phyloP scores from a whole-genome alignment of 64 coral and sea anemone genomes.

The Montipora sp. region DNA sequence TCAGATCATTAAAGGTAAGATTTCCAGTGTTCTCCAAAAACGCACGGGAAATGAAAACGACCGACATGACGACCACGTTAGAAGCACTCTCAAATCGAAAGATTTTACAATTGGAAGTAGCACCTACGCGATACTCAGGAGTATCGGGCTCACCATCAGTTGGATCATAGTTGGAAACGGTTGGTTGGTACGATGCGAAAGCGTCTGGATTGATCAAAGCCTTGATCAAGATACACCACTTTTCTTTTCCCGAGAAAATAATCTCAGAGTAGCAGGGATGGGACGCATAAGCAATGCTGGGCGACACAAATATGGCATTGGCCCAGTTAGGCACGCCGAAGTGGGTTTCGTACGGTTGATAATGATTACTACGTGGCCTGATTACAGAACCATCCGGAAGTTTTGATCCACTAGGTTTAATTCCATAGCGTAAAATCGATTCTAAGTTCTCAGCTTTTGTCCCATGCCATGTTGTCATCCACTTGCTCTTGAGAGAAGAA shows the following conservation, averaged over 20 bases:
- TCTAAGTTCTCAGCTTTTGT: constrained; percentile 26
- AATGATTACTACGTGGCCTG: constrained; percentile 4
- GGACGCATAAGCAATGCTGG: constrained; percentile 41
- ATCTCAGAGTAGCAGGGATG: constrained; percentile 40
- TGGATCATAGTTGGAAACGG: background rate
- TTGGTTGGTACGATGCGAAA: constrained; percentile 32
- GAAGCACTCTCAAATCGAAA: constrained; percentile 30
- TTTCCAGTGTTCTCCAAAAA: constrained; percentile 35
- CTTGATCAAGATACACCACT: constrained; percentile 65
- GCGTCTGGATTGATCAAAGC: background rate
- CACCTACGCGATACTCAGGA: constrained; percentile 57
- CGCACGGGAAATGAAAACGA: constrained; percentile 31
- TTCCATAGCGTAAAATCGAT: constrained; percentile 30
- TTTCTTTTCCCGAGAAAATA: background rate
- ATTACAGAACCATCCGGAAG: background rate
- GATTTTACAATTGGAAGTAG: background rate
- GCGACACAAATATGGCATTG: constrained; percentile 59
- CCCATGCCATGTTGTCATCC: constrained; percentile 59
- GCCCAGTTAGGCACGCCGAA: constrained; percentile 50
- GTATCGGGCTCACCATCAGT: constrained; percentile 31
- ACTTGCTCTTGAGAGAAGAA: background rate
- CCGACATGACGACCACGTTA: constrained; percentile 49
- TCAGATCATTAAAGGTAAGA: background rate
- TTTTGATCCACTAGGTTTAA: constrained; percentile 41
- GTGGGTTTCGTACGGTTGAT: background rate